Base-by-base conservation (phyloP, 2,888 invertebrate genomes). In the Plebejus melissa region DNA sequence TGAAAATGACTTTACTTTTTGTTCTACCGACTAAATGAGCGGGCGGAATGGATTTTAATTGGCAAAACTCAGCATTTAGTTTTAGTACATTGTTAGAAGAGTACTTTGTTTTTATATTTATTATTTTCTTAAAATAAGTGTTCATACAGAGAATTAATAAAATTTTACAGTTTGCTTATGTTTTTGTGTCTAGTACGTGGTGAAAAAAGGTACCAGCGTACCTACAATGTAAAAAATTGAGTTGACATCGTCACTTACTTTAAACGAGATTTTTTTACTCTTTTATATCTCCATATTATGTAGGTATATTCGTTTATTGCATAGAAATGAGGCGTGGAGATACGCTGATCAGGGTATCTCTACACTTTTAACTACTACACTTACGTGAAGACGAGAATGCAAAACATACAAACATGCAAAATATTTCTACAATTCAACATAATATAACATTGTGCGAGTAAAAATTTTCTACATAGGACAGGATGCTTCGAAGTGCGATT, bases 1-100 rank as follows among this genome's bases (percentile, higher is more conserved):
- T 32, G 58, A 71, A 75, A 75, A 75, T 75, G 71, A 71, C 75
- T 75, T 75, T 58, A 71, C 71, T 75, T 75, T 75, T 75, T 75
- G 75, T 71, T 58, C 32, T 46, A 54, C 50, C 28, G 72, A 54
- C 50, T 54, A 72, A 72, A 72, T 72, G 50, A 72, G 54, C 50
- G 54, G 54, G 72, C 32, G 6, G 54, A 54, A 72, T 36, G 72
- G 72, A 72, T 72, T 71, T 50, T 71, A 72, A 72, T 72, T 72
- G 72, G 50, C 72, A 32, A 32, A 72, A 72, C 54, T 32, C 72
- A 72, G 22, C 71, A 41, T 71, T 46, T 71, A 28, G 71, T 71
- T 71, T 71, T 50, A 71, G 11, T 46, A 71, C 11, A 22, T 11
- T 28, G n/a, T 71, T 71, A 46, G 28, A 5, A 41, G 71, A 16